A percentile compares a stretch with the other conserved stretches of the same genome.
These are phyloP conservation scores for Hassar affinis DNA, from an alignment of 2,113 vertebrate species.

Conservation along the genomic window DNA sequence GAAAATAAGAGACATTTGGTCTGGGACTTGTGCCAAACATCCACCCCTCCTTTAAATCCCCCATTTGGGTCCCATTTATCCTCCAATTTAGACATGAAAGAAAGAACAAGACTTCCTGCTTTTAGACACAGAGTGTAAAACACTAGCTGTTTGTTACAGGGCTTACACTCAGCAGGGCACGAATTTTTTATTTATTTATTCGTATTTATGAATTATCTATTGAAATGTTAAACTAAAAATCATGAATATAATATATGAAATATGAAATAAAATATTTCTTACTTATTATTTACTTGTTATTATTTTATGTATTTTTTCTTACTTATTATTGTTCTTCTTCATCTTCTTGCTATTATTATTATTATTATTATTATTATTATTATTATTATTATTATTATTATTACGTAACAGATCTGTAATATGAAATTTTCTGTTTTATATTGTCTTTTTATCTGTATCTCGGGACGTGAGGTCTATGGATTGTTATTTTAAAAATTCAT, in stretches of 20 bases:
- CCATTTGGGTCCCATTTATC: constrained; percentile 24
- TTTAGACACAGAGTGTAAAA: constrained; percentile 11
- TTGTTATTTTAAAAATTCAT: no score
- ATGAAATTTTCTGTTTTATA: not conserved
- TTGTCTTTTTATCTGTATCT: not conserved
- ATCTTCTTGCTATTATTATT: no score
- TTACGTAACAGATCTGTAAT: no score
- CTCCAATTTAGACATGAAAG: constrained; percentile 1
- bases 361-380: not conserved
- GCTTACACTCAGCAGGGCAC: not conserved
- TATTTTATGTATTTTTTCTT: no score
- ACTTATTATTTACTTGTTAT: no score
- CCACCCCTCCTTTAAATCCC: not conserved
- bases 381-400: not conserved
- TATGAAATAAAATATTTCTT: no score
- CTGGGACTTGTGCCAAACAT: constrained; percentile 1
- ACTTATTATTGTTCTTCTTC: no score
- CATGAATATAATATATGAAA: no score
- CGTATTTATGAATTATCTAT: not conserved
- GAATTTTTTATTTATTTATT: not conserved
- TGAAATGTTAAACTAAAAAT: not conserved
- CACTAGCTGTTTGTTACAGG: not conserved
- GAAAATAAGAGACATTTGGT: constrained; percentile 2
- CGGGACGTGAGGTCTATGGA: no score
- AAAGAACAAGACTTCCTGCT: constrained; percentile 6